Percentiles rank a stretch among this genome's conserved stretches.
phyloP scores from a whole-genome alignment of 2,113 vertebrate genomes.

The Microtus montanus region DNA sequence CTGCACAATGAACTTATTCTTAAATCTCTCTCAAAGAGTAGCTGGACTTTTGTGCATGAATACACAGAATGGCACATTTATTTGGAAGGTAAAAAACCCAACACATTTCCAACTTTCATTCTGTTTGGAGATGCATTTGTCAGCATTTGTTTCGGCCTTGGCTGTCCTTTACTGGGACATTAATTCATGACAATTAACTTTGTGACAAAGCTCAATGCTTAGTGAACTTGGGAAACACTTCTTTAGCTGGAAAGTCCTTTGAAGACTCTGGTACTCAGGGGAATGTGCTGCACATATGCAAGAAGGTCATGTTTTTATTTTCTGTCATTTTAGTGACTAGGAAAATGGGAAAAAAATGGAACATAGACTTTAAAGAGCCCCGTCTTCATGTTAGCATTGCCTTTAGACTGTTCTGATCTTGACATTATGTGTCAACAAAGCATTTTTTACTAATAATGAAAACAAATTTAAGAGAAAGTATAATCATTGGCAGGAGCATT shows the following conservation, averaged over 20 bases:
- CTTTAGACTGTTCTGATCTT: not conserved
- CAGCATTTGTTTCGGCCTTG: not conserved
- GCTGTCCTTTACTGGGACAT: not conserved
- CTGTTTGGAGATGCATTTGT: not conserved
- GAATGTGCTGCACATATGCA: fast-evolving
- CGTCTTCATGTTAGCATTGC: not conserved
- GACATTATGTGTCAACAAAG: not conserved
- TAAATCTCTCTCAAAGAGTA: not conserved
- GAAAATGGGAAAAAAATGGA: not conserved
- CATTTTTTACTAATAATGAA: not conserved
- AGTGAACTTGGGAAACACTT: not conserved
- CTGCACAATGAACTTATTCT: not conserved
- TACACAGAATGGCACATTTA: not conserved
- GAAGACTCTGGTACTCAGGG: not conserved
- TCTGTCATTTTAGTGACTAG: not conserved
- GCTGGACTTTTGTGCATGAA: not conserved
- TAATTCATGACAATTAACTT: not conserved
- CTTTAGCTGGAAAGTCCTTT: not conserved
- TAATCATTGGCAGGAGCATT: not conserved
- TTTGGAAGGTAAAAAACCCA: not conserved
- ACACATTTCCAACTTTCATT: not conserved
- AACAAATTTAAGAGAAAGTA: not conserved
- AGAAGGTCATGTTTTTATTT: not conserved
- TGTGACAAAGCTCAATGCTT: not conserved
- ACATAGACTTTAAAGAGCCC: not conserved